Percentiles rank a stretch among this genome's conserved stretches.
These are phyloP conservation scores for Osmerus eperlanus DNA, from an alignment of 2,113 vertebrate species.

Conservation along the genomic window DNA sequence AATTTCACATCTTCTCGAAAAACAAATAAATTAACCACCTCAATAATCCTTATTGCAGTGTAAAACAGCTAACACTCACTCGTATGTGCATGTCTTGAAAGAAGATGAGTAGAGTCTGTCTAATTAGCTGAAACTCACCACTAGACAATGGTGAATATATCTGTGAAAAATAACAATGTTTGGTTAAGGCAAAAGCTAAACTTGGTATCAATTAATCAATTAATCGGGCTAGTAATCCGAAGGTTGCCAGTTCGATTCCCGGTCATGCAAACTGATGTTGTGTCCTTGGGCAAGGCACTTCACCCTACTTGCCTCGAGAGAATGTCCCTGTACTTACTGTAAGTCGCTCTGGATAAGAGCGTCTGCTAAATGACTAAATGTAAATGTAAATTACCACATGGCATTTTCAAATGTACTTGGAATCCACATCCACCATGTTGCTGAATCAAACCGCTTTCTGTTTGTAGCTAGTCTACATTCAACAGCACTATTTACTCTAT, in stretches of 20 bases:
- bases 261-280: too few relatives aligned
- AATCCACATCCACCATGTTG: too few relatives aligned
- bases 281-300: too few relatives aligned
- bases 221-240: too few relatives aligned
- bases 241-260: too few relatives aligned
- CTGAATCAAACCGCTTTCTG: too few relatives aligned
- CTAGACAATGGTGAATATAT: slow-evolving; percentile 73
- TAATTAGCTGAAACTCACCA: slow-evolving; percentile 94
- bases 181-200: not conserved
- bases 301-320: too few relatives aligned
- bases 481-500: not conserved
- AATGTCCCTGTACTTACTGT: too few relatives aligned
- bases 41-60: not conserved
- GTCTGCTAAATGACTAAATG: too few relatives aligned
- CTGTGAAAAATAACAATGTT: slow-evolving; percentile 45
- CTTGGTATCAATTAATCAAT: not conserved
- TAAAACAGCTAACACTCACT: slow-evolving; percentile 69
- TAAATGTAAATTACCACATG: too few relatives aligned
- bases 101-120: slow-evolving; percentile 93
- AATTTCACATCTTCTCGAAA: not conserved
- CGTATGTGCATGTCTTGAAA: slow-evolving; percentile 99
- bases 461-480: not conserved
- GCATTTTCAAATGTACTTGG: too few relatives aligned
- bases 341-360: too few relatives aligned
- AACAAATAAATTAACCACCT: not conserved